phyloP scores from a whole-genome alignment of 2,888 invertebrate genomes.

The Amblyjoppa proteus region DNA sequence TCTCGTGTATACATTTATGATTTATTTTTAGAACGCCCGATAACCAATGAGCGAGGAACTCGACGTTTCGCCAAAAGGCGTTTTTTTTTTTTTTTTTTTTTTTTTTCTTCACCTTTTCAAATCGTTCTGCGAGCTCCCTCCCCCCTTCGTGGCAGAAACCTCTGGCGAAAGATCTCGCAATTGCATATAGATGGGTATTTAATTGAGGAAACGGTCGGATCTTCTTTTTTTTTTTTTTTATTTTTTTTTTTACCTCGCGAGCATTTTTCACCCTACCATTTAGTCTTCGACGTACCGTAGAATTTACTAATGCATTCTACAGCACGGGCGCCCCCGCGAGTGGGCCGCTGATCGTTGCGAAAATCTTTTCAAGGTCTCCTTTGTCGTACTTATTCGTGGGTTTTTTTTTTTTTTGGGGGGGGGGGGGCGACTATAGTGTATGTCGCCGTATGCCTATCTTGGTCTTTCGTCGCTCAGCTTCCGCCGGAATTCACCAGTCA shows the following conservation, averaged over 20 bases:
- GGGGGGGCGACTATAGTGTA: neutral
- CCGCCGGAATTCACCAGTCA: neutral
- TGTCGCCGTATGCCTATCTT: neutral
- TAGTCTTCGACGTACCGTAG: constrained; percentile 7
- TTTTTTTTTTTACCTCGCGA: constrained; percentile 25
- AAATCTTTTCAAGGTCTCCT: constrained; percentile 40
- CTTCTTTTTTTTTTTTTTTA: constrained; percentile 18
- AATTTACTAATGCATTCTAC: constrained; percentile 1
- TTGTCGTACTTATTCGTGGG: constrained; percentile 37
- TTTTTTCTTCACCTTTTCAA: constrained; percentile 1
- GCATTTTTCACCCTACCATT: constrained; percentile 3
- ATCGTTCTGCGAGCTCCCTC: constrained; percentile 17
- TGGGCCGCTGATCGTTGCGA: constrained; percentile 8
- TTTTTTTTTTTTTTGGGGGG: constrained; percentile 32
- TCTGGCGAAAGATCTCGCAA: constrained; percentile 22
- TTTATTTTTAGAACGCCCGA: constrained; percentile 42
- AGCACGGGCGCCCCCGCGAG: neutral
- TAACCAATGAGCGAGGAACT: constrained; percentile 38
- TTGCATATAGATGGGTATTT: constrained; percentile 45
- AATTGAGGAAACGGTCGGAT: constrained; percentile 49
- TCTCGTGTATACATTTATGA: constrained; percentile 7
- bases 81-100: constrained; percentile 29
- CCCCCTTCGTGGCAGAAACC: constrained; percentile 23
- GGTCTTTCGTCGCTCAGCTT: neutral
- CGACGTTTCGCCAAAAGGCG: constrained; percentile 19